Conservation (phyloP, 1,140 invertebrate genomes). For the Platyscapa corneri region DNA sequence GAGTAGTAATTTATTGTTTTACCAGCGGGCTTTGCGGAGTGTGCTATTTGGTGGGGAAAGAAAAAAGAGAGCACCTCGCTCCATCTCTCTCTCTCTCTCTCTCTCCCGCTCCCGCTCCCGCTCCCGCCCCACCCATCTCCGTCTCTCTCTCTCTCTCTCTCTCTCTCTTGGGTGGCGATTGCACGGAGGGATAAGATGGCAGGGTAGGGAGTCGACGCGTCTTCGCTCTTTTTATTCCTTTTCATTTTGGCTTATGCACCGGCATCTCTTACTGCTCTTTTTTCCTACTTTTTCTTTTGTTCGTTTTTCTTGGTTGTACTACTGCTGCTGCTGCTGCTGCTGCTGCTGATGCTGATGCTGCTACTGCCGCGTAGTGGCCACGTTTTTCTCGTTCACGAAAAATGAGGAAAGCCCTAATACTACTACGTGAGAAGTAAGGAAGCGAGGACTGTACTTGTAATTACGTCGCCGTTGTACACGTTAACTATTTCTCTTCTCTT, state of each 20-base stretch:
- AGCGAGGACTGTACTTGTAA: conserved; percentile 40
- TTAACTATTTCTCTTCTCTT: conserved; percentile 1
- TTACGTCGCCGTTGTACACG: conserved; percentile 20
- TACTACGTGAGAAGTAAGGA: conserved; percentile 17
- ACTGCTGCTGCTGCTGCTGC: not conserved
- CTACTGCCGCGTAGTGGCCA: not conserved
- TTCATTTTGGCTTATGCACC: conserved; percentile 41
- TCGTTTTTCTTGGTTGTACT: conserved; percentile 36
- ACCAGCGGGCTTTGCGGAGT: conserved; percentile 60
- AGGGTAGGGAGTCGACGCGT: not conserved
- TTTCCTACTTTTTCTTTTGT: not conserved
- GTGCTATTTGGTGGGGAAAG: conserved; percentile 38
- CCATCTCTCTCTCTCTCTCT: not conserved
- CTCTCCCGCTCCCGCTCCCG: not conserved
- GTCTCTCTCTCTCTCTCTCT: not conserved
- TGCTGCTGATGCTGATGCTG: not conserved
- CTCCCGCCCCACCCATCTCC: not conserved
- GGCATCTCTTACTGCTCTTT: conserved; percentile 36
- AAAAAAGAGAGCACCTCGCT: conserved; percentile 36
- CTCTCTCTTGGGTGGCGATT: not conserved
- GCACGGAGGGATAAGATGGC: not conserved
- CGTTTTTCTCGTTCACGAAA: not conserved
- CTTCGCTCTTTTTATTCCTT: conserved; percentile 37
- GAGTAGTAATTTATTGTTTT: conserved; percentile 71
- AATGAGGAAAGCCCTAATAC: conserved; percentile 6